Evolutionary conservation across 2,113 vertebrate species (phyloP).

Genomic region (Stictonetta naevosa): DNA sequence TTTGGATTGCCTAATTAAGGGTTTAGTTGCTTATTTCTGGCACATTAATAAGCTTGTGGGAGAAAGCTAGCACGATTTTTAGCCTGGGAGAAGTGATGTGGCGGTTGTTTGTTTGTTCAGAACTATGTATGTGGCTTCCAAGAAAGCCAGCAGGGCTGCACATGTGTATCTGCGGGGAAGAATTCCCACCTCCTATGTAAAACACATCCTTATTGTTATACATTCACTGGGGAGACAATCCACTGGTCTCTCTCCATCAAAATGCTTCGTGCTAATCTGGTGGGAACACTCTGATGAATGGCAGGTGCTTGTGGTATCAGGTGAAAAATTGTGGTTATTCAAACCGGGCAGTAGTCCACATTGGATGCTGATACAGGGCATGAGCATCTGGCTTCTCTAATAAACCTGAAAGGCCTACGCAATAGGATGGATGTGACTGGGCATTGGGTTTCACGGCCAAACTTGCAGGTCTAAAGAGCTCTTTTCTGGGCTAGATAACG

Average conservation of each 20-base stretch:
- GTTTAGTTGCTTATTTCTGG: neutral
- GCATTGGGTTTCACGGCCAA: accelerated
- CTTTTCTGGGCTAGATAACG: neutral
- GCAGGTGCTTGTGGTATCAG: neutral
- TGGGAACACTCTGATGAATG: neutral
- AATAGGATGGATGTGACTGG: accelerated
- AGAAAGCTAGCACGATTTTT: neutral
- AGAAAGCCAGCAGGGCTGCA: slow-evolving; percentile 23
- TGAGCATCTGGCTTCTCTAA: neutral
- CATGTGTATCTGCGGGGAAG: neutral
- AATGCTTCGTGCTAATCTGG: neutral
- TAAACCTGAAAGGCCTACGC: neutral
- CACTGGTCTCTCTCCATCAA: neutral
- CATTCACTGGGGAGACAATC: neutral
- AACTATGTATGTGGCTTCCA: neutral
- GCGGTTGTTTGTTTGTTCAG: neutral
- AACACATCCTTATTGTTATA: neutral
- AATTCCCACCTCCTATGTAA: slow-evolving; percentile 11
- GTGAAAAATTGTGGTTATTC: neutral
- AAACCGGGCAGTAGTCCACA: neutral
- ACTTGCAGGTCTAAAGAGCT: neutral
- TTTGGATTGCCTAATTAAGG: neutral
- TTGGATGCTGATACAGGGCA: neutral
- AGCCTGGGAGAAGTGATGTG: neutral
- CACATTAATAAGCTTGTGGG: neutral